Evolutionary conservation across 2,797 vertebrate genomes (phyloP), one percentile per base, ranked within the genome.

Genomic region (Gymnothorax javanicus): DNA sequence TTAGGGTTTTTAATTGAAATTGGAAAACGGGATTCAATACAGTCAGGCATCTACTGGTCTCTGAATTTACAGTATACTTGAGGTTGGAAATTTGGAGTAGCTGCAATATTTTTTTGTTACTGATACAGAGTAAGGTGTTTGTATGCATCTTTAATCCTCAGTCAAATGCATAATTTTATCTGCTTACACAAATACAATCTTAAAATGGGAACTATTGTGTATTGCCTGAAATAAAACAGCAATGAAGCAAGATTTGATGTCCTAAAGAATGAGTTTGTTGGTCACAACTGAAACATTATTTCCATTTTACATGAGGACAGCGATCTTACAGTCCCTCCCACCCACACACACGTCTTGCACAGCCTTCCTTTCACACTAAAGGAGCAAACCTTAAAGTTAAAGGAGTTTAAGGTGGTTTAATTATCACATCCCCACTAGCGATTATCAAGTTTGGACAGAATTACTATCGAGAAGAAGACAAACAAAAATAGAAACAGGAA

Each of bases 361-460:
- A 9, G 25, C 77, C 56, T 81, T 81, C 17, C 54, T 81, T 56
- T 81, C 2, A 12, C 23, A n/a, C 54, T 20, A 81, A 20, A 79
- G 3, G 52, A 7, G n/a, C 7, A 54, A 23, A 81, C n/a, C 52
- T 20, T 17, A 52, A 69, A 60, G 9, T 60, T 64, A 5, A 13
- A 3, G 6, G 33, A 50, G 73, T 50, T 43, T 54, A 20, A 81
- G 77, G 52, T 81, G 77, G 8, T 23, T 20, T 81, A 52, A 56
- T 54, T 81, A 54, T 56, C 54, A 58, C 50, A 90, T 88, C 83
- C 89, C 92, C 92, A 93, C 89, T 92, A 92, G 89, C 88, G 88
- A 43, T 85, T 52, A 56, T 87, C 71, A 50, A 89, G 89, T 52
- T 79, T 59, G 79, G 84, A 83, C 33, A 64, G 54, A n/a, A 67